phyloP scores from a whole-genome alignment of 2,888 invertebrate genomes.

The Hydriomena furcata region DNA sequence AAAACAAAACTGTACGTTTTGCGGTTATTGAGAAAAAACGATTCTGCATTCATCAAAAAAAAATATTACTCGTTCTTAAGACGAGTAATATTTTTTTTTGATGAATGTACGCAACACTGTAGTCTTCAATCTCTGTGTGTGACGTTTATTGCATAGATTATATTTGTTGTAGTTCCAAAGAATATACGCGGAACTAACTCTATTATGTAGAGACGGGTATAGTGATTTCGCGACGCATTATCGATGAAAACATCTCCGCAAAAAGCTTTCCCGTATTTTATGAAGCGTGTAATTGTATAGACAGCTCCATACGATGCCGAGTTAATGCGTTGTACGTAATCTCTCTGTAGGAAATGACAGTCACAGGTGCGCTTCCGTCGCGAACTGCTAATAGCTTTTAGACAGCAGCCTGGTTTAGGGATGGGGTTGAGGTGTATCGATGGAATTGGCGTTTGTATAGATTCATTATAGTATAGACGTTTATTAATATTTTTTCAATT shows the following conservation, averaged over 20 bases:
- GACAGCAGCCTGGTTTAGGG: constrained; percentile 61
- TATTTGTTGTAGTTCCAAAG: not conserved
- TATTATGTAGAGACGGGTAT: not conserved
- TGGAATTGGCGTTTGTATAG: constrained; percentile 9
- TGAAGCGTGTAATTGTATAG: constrained; percentile 47
- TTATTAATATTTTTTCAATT: too few relatives aligned
- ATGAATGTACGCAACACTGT: too few relatives aligned
- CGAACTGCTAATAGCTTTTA: constrained; percentile 82
- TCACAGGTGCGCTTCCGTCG: constrained; percentile 71
- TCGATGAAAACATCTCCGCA: not conserved
- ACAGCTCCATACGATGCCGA: constrained; percentile 36
- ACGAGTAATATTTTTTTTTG: too few relatives aligned
- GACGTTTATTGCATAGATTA: not conserved
- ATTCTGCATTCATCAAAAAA: too few relatives aligned
- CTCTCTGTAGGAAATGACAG: constrained; percentile 79
- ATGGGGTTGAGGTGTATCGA: constrained; percentile 36
- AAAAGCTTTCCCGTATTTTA: constrained; percentile 21
- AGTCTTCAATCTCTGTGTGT: too few relatives aligned
- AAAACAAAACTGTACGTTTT: too few relatives aligned
- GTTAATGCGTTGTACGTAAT: constrained; percentile 69
- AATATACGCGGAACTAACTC: not conserved
- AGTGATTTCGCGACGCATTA: not conserved
- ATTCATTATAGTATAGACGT: too few relatives aligned
- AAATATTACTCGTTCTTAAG: too few relatives aligned
- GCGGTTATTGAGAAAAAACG: too few relatives aligned